Base-by-base conservation (phyloP, 2,797 vertebrate species). In the Austrolebias charrua region DNA sequence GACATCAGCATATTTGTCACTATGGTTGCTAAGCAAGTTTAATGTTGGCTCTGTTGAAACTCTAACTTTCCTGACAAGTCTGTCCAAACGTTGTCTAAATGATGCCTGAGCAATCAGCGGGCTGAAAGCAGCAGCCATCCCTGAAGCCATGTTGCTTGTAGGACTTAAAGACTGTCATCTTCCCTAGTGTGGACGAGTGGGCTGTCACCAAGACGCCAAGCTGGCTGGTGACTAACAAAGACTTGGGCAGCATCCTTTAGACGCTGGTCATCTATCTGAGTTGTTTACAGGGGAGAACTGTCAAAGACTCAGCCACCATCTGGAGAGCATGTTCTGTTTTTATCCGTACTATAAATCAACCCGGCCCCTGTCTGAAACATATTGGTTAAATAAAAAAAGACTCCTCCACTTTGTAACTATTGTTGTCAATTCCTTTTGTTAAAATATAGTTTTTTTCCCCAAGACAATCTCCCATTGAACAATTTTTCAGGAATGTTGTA, bases 241-340 rank as follows among this genome's bases (percentile, higher is more conserved):
- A 48, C 8, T 53, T 29, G 52, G 49, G 31, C 31, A 10, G 51
- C 50, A 31, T 46, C 12, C 5, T 18, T 48, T 47, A 29, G 19
- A 55, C 10, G 11, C 28, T 16, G n/a, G 51, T 52, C 42, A 52
- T 54, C 33, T 43, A 28, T 40, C 33, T 66, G 18, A 58, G 29
- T 19, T 45, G 35, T 59, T 51, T 66, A 19, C 64, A 60, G 64
- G 16, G 19, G 55, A 58, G 24, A 58, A 9, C 40, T 53, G 58
- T 50, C 35, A 68, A 44, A 49, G 28, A 42, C 9, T 47, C 28
- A 33, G 19, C 16, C 31, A 42, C 60, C 56, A 19, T 31, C 4
- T 43, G 35, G 31, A 16, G 60, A 4, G 14, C 15, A 47, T 12
- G 3, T 46, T 19, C 11, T 6, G 15, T 55, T 46, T 8, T 54